Percentiles rank a stretch among this genome's conserved stretches.
Evolutionary conservation across 2,113 vertebrate genomes (phyloP).

Genomic region (Microcebus ravelobensis): DNA sequence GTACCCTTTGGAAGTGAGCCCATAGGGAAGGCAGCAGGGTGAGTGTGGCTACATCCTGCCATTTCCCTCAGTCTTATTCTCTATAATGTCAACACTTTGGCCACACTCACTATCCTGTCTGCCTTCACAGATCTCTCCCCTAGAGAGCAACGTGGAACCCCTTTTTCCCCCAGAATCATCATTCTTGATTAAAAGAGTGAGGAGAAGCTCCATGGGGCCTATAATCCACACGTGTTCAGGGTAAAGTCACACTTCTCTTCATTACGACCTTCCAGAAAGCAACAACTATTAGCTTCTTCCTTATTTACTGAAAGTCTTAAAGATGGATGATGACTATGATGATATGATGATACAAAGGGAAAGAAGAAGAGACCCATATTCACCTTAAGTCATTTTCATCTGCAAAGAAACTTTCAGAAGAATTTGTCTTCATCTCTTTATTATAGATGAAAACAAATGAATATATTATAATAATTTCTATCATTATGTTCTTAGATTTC

Average conservation of each 20-base stretch:
- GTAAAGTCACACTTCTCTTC: background rate
- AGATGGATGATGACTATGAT: background rate
- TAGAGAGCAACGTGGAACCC: background rate
- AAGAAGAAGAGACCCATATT: background rate
- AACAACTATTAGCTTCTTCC: background rate
- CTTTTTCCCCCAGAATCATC: background rate
- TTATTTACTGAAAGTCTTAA: background rate
- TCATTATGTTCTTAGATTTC: background rate
- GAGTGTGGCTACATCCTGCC: background rate
- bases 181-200: background rate
- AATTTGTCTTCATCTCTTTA: background rate
- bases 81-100: background rate
- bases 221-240: background rate
- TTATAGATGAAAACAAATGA: background rate
- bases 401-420: background rate
- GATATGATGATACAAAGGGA: background rate
- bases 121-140: too few species aligned
- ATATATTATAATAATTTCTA: background rate
- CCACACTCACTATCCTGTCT: background rate
- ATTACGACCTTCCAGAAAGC: background rate
- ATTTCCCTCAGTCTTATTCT: background rate
- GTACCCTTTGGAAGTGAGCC: background rate
- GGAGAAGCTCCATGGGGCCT: background rate
- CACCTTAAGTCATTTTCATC: background rate
- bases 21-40: fast-evolving